Base-by-base conservation (phyloP, 2,888 invertebrate species). In the Scaptomyza caliginosa region DNA sequence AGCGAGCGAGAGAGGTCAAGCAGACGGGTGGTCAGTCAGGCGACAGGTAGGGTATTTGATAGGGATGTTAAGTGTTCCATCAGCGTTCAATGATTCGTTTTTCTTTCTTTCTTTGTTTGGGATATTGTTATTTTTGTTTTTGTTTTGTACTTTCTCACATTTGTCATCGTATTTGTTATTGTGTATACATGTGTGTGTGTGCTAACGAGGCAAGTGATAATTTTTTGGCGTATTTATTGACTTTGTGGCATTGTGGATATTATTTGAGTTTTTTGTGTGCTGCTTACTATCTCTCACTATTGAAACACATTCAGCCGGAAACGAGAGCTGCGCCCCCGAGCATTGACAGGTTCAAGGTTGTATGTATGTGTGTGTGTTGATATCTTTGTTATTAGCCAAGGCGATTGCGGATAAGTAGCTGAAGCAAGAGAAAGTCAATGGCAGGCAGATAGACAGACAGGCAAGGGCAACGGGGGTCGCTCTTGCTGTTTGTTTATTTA, bases 161-260 rank as follows among this genome's bases (percentile, higher is more conserved):
- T 49, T 46, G 30, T 40, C 30, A 21, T 6, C 43, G 23, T 52
- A n/a, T 36, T 24, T 45, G 13, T 32, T 1, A n/a, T 11, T 45
- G 34, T 57, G 4, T 43, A 8, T 52, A 19, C 54, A 2, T 49
- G 13, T 51, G 19, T 55, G 30, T 57, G 54, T 64, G 51, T 67
- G 55, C 67, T 86, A 82, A 82, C 87, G 87, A 86, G 86, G 85
- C 77, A 71, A 72, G 81, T 77, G 81, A 82, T 86, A 84, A 86
- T 86, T 81, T 81, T 77, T 77, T 66, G 74, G 74, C 81, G 68
- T 81, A 84, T 83, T 84, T 80, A 86, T 80, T 86, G 86, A 86
- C 81, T 77, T 84, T 79, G 70, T 70, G 81, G 70, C 67, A 73
- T 76, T 80, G 79, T 85, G 78, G 65, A 58, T 78, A 78, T 63